Evolutionary conservation across 1,140 invertebrate genomes (phyloP).

Genomic region (Coenobita brevimanus): DNA sequence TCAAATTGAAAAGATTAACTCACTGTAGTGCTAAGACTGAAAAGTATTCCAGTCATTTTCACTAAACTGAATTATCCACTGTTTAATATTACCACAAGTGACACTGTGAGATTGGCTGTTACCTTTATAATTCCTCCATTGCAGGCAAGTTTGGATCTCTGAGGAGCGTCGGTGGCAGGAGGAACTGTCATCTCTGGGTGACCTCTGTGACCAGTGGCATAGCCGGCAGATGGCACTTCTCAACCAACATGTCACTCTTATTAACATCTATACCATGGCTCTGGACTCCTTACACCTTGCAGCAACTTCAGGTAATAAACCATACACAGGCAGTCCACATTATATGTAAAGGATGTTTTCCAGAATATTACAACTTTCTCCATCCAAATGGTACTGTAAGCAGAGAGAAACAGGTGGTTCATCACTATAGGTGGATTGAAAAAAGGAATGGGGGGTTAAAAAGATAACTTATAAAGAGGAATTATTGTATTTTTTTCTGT

Average conservation of each 20-base stretch:
- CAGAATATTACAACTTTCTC: too few species aligned
- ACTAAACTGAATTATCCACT: neutral
- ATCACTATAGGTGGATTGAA: too few species aligned
- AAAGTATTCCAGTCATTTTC: neutral
- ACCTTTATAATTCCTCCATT: slow-evolving; percentile 71
- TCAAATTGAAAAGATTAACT: too few species aligned
- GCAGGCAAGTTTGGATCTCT: slow-evolving; percentile 91
- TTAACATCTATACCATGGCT: slow-evolving; percentile 90
- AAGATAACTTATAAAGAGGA: too few species aligned
- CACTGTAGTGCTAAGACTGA: too few species aligned
- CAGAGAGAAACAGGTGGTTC: too few species aligned
- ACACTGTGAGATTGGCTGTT: too few species aligned
- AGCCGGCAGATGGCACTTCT: slow-evolving; percentile 86
- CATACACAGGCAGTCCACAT: too few species aligned
- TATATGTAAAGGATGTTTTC: too few species aligned
- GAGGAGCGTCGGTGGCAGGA: slow-evolving; percentile 93
- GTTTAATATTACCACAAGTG: neutral
- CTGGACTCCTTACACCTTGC: slow-evolving; percentile 83
- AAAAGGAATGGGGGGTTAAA: too few species aligned
- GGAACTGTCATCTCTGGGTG: slow-evolving; percentile 90
- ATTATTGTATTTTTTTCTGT: too few species aligned
- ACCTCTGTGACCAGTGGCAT: slow-evolving; percentile 88
- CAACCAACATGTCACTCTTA: slow-evolving; percentile 86
- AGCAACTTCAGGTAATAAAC: slow-evolving; percentile 72
- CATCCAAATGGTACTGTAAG: too few species aligned